phyloP scores from a whole-genome alignment of 2,113 vertebrate species.

The Epinephelus moara region DNA sequence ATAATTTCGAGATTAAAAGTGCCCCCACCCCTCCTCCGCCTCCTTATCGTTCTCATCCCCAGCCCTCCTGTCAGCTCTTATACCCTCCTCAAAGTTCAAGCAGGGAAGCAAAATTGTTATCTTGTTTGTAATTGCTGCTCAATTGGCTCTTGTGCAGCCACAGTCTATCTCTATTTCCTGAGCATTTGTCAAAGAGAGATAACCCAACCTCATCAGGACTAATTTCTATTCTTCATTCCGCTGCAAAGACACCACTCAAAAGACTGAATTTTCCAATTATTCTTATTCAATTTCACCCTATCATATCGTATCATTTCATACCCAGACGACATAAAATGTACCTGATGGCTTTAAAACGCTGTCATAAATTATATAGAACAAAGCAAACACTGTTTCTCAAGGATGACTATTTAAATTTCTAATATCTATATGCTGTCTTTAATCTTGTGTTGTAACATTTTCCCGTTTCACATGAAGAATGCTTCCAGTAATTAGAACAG shows the following conservation, averaged over 20 bases:
- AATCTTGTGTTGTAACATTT: slow-evolving; percentile 63
- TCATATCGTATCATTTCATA: slow-evolving; percentile 19
- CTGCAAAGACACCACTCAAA: slow-evolving; percentile 54
- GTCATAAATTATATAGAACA: slow-evolving; percentile 67
- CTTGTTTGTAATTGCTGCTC: slow-evolving; percentile 75
- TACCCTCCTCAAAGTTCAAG: slow-evolving; percentile 66
- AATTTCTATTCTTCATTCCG: slow-evolving; percentile 61
- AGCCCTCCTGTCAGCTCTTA: slow-evolving; percentile 36
- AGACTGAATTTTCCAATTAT: slow-evolving; percentile 58
- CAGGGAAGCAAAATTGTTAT: slow-evolving; percentile 64
- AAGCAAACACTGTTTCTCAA: slow-evolving; percentile 58
- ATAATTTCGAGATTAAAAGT: slow-evolving; percentile 87
- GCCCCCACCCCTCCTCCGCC: slow-evolving; percentile 27
- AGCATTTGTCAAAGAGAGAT: slow-evolving; percentile 64
- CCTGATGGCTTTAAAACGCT: slow-evolving; percentile 38
- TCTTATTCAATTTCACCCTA: slow-evolving; percentile 40
- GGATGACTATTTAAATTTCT: slow-evolving; percentile 61
- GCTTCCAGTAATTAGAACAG: slow-evolving; percentile 75
- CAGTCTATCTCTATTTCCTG: slow-evolving; percentile 59
- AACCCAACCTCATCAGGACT: slow-evolving; percentile 54
- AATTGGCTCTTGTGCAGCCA: slow-evolving; percentile 37
- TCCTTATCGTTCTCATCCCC: slow-evolving; percentile 41
- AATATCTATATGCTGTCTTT: slow-evolving; percentile 67
- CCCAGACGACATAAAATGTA: slow-evolving; percentile 19
- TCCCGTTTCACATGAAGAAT: slow-evolving; percentile 57